Base-by-base conservation (phyloP, 2,888 invertebrate species). In the Axea sp. region DNA sequence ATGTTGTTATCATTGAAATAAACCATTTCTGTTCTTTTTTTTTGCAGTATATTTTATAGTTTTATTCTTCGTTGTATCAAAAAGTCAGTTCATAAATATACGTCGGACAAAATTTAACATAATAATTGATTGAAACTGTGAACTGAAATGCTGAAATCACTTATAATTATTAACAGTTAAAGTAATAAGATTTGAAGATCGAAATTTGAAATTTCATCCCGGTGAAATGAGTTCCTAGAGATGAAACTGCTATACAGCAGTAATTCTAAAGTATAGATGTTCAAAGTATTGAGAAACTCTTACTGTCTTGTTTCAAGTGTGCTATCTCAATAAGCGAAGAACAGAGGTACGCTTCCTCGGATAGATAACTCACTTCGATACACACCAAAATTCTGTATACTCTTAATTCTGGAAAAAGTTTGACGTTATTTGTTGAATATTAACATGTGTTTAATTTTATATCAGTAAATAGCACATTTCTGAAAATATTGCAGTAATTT, bases 231-330 rank as follows among this genome's bases (percentile, higher is more conserved):
- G 31, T 67, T 26, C 14, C 28, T 26, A 12, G 35, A 26, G 33
- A 2, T 24, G 39, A 39, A 55, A 30, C 30, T 33, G 15, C n/a
- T n/a, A 6, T 49, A 35, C 57, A 41, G 12, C 9, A 28, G 39
- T 37, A 59, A 45, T 57, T 60, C 68, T 60, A 53, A 60, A 68
- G 60, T 68, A 53, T 60, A 53, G 53, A 31, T 53, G 45, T 69
- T 39, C 69, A 45, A 69, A 69, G 60, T 60, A 69, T 60, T 53
- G 53, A 69, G 60, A 60, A 68, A 60, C 59, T 69, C 37, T 47
- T 39, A 62, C 47, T 47, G 62, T 31, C 62, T 64, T 62, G 41
- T 57, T 49, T 28, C 15, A 4, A 15, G 15, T n/a, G 11, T n/a
- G 57, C 41, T 64, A 49, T 71, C 71, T 64, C 41, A 64, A 71